phyloP scores from a whole-genome alignment of 2,797 vertebrate species.

The Leptatherina wallacei region DNA sequence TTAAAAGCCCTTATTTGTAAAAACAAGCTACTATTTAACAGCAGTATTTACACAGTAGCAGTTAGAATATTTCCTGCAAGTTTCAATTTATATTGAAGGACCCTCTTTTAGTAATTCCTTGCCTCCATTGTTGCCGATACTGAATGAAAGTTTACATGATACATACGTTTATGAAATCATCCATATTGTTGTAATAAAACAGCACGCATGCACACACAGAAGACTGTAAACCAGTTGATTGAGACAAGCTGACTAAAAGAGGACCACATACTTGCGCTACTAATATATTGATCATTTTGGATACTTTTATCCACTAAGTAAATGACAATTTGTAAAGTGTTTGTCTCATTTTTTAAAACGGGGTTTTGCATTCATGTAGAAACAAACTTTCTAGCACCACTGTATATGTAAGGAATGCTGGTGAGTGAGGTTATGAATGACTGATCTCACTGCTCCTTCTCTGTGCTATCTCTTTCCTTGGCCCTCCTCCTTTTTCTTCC shows the following conservation, averaged over 20 bases:
- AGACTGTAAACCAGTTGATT: no score
- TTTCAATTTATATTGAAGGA: no score
- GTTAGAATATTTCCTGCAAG: no score
- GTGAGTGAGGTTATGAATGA: slow-evolving; percentile 49
- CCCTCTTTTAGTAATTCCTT: neutral
- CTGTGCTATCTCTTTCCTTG: slow-evolving; percentile 79
- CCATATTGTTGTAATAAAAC: neutral
- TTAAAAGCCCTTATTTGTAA: no score
- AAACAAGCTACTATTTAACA: no score
- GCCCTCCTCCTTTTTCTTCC: slow-evolving; percentile 26
- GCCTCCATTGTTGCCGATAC: no score
- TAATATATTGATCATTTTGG: neutral
- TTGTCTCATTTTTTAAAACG: neutral
- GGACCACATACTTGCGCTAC: no score
- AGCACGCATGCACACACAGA: neutral
- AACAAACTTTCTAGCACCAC: neutral
- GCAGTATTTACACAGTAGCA: no score
- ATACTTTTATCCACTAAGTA: neutral
- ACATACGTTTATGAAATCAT: no score
- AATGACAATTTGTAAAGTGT: neutral
- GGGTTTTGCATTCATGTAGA: neutral
- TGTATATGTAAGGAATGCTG: slow-evolving; percentile 41
- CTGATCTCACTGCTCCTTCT: slow-evolving; percentile 89
- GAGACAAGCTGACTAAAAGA: no score
- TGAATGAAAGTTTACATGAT: no score